phyloP scores from a whole-genome alignment of 2,797 vertebrate species.

The Periparus ater region DNA sequence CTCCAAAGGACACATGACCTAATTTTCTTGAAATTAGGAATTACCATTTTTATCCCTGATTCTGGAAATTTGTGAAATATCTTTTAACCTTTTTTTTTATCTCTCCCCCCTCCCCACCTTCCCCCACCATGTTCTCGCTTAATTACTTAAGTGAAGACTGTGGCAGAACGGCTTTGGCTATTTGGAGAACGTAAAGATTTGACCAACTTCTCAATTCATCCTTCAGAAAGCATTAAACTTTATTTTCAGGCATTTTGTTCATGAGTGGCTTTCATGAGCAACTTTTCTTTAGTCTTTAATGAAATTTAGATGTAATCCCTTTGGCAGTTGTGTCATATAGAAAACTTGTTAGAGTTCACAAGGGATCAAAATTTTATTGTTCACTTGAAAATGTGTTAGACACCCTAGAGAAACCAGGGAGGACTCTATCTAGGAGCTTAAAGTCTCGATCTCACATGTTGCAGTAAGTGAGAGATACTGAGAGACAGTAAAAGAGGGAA shows the following conservation, averaged over 20 bases:
- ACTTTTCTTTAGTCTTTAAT: slow-evolving; percentile 33
- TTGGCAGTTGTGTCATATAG: not conserved
- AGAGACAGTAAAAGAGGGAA: not conserved
- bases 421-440: slow-evolving; percentile 1
- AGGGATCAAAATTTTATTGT: slow-evolving; percentile 37
- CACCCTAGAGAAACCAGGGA: not conserved
- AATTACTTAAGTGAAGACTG: not conserved
- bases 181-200: not conserved
- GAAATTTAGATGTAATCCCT: slow-evolving; percentile 32
- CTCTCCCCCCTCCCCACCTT: accelerated
- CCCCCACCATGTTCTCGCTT: not conserved
- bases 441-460: not conserved
- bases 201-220: not conserved
- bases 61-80: not conserved
- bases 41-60: not conserved
- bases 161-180: not conserved
- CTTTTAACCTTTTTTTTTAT: not conserved
- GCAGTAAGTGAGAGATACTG: not conserved
- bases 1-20: not conserved
- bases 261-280: not conserved
- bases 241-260: not conserved
- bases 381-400: not conserved
- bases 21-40: not conserved
- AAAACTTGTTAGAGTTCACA: not conserved
- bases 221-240: not conserved